These are phyloP conservation scores for Taeniopygia guttata DNA, from an alignment of 2,797 vertebrate species.

Conservation along the genomic window DNA sequence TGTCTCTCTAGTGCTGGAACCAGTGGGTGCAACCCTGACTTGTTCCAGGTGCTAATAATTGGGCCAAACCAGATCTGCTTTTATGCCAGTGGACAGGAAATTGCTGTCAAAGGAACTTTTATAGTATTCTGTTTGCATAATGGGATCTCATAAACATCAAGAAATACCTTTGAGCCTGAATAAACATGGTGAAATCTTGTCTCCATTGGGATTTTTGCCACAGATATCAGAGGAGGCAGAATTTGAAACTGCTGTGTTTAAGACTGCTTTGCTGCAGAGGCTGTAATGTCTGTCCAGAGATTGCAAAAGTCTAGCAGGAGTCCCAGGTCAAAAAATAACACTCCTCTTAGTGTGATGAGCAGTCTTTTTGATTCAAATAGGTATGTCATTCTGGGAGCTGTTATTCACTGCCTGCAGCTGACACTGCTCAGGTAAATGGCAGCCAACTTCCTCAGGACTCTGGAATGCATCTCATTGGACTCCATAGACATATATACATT, in stretches of 20 bases:
- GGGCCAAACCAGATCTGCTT: not conserved
- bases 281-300: not conserved
- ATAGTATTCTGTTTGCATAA: not conserved
- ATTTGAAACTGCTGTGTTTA: not conserved
- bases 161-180: not conserved
- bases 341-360: not conserved
- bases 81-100: not conserved
- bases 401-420: not conserved
- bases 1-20: not conserved
- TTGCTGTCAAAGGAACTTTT: not conserved
- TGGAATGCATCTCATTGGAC: not conserved
- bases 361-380: not conserved
- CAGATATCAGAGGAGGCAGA: not conserved
- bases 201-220: not conserved
- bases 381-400: not conserved
- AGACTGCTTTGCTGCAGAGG: not conserved
- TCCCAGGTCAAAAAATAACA: not conserved
- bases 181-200: not conserved
- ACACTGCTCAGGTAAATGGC: not conserved
- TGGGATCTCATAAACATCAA: not conserved
- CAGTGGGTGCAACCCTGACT: not conserved
- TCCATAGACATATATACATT: not conserved
- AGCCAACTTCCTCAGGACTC: not conserved
- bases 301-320: not conserved
- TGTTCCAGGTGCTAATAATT: not conserved